Evolutionary conservation across 2,113 vertebrate species (phyloP).

Genomic region (Sorex araneus): DNA sequence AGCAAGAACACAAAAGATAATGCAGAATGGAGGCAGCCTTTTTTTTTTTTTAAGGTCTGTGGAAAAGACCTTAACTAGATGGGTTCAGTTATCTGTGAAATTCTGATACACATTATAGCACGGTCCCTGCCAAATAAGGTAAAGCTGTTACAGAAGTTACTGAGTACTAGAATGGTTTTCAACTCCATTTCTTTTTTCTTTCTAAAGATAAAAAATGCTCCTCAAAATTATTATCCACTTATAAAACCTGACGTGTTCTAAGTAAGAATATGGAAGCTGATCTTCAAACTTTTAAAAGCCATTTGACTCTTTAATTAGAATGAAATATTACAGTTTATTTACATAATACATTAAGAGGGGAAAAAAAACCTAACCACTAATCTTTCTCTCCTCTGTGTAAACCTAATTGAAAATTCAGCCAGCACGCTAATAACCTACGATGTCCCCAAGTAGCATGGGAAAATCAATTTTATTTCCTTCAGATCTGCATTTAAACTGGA

Average conservation of each 20-base stretch:
- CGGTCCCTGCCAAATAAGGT: conserved; percentile 52
- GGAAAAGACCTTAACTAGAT: neutral
- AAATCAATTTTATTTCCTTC: conserved; percentile 82
- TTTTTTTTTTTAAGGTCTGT: neutral
- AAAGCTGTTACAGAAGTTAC: conserved; percentile 46
- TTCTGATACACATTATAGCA: conserved; percentile 4
- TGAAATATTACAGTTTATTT: conserved; percentile 75
- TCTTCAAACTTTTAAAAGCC: conserved; percentile 61
- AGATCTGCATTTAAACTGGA: conserved; percentile 78
- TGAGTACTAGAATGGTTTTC: neutral
- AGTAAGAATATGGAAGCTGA: conserved; percentile 69
- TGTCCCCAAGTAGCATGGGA: conserved; percentile 63
- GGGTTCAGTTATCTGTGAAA: conserved; percentile 42
- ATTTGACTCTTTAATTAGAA: conserved; percentile 74
- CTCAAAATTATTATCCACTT: conserved; percentile 67
- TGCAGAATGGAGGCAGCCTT: conserved; percentile 22
- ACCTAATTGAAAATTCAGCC: conserved; percentile 74
- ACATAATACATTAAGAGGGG: conserved; percentile 61
- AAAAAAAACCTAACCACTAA: conserved; percentile 43
- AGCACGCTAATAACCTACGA: conserved; percentile 67
- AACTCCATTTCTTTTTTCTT: conserved; percentile 46
- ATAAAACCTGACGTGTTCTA: conserved; percentile 64
- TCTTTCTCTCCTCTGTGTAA: conserved; percentile 65
- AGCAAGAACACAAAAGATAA: neutral
- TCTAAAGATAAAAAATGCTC: conserved; percentile 72